Evolutionary conservation across 2,797 vertebrate species (phyloP), one percentile per base, ranked within the genome.

Genomic region (Melopsittacus undulatus): DNA sequence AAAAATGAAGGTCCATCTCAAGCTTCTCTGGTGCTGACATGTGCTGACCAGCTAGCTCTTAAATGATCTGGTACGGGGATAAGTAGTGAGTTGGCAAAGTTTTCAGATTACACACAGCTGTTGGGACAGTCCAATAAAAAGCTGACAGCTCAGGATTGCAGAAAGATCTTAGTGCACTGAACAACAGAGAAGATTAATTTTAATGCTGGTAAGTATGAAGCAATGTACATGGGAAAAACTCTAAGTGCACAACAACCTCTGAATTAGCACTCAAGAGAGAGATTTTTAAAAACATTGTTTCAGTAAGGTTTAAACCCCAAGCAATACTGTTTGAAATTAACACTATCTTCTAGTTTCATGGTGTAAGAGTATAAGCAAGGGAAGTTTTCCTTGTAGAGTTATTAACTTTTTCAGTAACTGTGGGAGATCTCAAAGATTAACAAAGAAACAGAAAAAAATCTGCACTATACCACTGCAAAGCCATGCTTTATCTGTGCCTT

Each of bases 261-360:
- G 91, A 67, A 57, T 36, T 48, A 67, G 3, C 18, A 34, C 8
- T n/a, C 4, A 29, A 30, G 32, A 63, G 79, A 63, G 15, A 32
- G 6, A 26, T 45, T 87, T 86, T 85, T 72, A 4, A 46, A 87
- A 84, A 6, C 3, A 14, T 45, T 52, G 0, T 73, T 89, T 83
- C 11, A 10, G 1, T 38, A 42, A 2, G 2, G 2, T 5, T 48
- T 54, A 54, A 29, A 4, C 5, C 1, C 2, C 29, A 6, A 11
- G 6, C 38, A 54, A 75, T 34, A 30, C 10, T 64, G 3, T 38
- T 80, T 72, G 34, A 64, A 81, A 66, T 78, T 21, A 32, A 38
- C 83, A 11, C 14, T 51, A 1, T 78, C 11, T 80, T 77, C 27
- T 59, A 59, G 11, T 68, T 84, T 3, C 11, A 23, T 14, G 3